Evolutionary conservation across 1,140 invertebrate species (phyloP).

Genomic region (Sweltsa coloradensis): DNA sequence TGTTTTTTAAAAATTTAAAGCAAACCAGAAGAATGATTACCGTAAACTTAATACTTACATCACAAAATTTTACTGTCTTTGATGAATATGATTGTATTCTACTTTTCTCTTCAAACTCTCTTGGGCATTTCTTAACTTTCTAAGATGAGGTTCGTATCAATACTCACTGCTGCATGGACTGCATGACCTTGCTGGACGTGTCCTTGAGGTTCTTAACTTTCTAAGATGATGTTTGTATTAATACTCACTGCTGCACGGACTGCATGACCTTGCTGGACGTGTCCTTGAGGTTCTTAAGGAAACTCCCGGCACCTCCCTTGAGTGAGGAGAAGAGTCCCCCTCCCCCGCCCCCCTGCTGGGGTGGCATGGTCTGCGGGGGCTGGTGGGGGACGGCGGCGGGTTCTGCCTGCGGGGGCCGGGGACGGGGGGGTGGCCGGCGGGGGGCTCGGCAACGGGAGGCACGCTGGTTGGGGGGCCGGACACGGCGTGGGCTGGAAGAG

Average conservation of each 20-base stretch:
- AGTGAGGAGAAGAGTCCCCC: constrained; percentile 68
- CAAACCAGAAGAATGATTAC: too few relatives aligned
- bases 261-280: constrained; percentile 94
- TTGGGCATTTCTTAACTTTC: not conserved
- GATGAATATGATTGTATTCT: not conserved
- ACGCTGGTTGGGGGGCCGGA: constrained; percentile 25
- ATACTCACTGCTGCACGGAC: constrained; percentile 79
- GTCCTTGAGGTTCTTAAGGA: constrained; percentile 90
- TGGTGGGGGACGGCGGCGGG: constrained; percentile 9
- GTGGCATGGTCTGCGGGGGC: constrained; percentile 8
- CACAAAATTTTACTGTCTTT: not conserved
- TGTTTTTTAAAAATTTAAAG: too few relatives aligned
- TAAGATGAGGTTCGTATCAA: too few relatives aligned
- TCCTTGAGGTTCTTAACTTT: constrained; percentile 95
- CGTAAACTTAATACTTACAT: too few relatives aligned
- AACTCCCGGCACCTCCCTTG: constrained; percentile 69
- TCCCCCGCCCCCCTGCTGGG: constrained; percentile 10
- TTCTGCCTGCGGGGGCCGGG: constrained; percentile 16
- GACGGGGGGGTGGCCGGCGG: constrained; percentile 26
- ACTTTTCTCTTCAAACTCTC: not conserved
- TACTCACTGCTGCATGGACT: constrained; percentile 87
- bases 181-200: constrained; percentile 91
- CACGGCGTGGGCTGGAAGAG: constrained; percentile 17
- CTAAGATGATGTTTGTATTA: too few relatives aligned
- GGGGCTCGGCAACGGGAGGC: constrained; percentile 26